phyloP scores from a whole-genome alignment of 2,113 vertebrate genomes.

The Lasiurus borealis region DNA sequence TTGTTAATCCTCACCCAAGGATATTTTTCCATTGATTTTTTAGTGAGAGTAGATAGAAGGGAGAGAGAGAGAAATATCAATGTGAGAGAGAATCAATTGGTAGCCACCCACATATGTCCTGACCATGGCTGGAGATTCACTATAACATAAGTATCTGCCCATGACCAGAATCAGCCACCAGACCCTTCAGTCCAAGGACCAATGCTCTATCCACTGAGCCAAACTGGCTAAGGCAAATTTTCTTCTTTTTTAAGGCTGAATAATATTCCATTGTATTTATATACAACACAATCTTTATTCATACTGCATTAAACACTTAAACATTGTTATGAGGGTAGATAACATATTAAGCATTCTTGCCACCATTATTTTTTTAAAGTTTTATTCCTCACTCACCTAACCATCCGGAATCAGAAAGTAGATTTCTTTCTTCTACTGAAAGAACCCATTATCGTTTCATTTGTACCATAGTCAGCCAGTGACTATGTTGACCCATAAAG shows the following conservation, averaged over 20 bases:
- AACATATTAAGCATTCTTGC: neutral
- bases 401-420: neutral
- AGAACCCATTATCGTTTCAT: neutral
- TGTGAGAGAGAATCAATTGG: too few relatives aligned
- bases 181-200: too few relatives aligned
- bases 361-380: neutral
- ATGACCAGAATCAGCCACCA: too few relatives aligned
- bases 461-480: neutral
- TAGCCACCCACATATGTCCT: too few relatives aligned
- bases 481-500: neutral
- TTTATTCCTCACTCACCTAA: neutral
- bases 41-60: too few relatives aligned
- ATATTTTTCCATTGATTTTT: too few relatives aligned
- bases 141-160: too few relatives aligned
- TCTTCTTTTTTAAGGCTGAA: neutral
- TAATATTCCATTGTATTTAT: neutral
- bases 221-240: too few relatives aligned
- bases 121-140: too few relatives aligned
- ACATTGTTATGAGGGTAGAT: neutral
- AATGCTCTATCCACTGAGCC: too few relatives aligned
- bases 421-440: neutral
- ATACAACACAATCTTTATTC: neutral
- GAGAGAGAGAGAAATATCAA: too few relatives aligned
- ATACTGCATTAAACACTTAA: neutral
- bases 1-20: too few relatives aligned